phyloP scores from a whole-genome alignment of 2,797 vertebrate species.

The Mionectes olivaceus region DNA sequence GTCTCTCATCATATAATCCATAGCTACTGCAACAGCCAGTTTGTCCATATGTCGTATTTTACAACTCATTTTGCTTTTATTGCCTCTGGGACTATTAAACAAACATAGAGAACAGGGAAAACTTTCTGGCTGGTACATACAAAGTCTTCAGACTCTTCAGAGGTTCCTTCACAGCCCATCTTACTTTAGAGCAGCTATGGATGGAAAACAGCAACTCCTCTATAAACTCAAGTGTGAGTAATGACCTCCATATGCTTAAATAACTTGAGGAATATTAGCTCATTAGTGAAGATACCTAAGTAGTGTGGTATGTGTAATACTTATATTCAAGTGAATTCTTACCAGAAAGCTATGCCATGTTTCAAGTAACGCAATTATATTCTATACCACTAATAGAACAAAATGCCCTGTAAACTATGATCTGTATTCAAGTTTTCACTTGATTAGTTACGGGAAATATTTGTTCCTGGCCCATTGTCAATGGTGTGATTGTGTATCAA shows the following conservation, averaged over 20 bases:
- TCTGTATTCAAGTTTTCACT: neutral
- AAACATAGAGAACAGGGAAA: neutral
- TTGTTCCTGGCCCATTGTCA: neutral
- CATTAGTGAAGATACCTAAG: conserved; percentile 10
- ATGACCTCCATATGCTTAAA: conserved; percentile 27
- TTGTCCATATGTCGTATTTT: conserved; percentile 16
- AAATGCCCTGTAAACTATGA: neutral
- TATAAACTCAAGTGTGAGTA: neutral
- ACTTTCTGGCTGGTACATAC: neutral
- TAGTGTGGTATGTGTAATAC: neutral
- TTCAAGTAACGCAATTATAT: neutral
- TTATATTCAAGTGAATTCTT: neutral
- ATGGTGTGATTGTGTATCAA: neutral
- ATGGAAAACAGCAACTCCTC: conserved; percentile 17
- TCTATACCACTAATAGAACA: neutral
- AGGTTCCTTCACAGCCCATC: conserved; percentile 22
- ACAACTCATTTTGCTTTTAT: conserved; percentile 21
- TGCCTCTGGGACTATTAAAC: conserved; percentile 10
- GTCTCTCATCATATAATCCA: neutral
- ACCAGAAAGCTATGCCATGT: neutral
- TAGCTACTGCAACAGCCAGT: neutral
- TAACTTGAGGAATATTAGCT: neutral
- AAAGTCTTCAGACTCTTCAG: neutral
- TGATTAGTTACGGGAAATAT: conserved; percentile 26
- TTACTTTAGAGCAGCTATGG: conserved; percentile 33